Evolutionary conservation across 1,140 invertebrate genomes (phyloP), one percentile per base, ranked within the genome.

Genomic region (Hypothenemus hampei): DNA sequence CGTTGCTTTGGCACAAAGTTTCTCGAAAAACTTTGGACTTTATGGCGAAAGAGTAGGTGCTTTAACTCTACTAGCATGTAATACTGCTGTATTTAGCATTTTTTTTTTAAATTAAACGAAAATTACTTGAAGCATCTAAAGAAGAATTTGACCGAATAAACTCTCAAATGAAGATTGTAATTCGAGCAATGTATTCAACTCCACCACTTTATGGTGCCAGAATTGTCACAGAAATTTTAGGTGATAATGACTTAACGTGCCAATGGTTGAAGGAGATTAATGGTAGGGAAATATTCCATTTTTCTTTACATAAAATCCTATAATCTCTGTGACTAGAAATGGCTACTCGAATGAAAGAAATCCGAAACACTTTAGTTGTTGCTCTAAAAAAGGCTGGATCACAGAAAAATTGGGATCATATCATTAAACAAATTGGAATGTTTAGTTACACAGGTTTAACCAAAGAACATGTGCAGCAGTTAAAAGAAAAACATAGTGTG

Each of bases 391-490:
- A 88, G 55, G 83, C 89, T 65, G 96, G 96, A 95, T 99, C 70
- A 94, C 91, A 47, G 86, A 98, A 70, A 95, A 98, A 77, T 98
- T 99, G 72, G 97, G 97, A 71, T 23, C 97, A 99, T 73, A 97
- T 99, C 68, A 95, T 91, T 41, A 86, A 98, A 69, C 97, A 99
- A 77, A 99, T 98, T 72, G 97, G 97, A 70, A 99, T 99, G 97
- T 99, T 99, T 77, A 98, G 95, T 72, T 99, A 84, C 72, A 98
- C 96, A 35, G 60, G 57, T 3, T 19, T 62, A 23, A 59, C 11
- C 3, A n/a, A 16, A 24, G 41, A 49, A 18, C 69, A 94, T 88
- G 93, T 97, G 41, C 90, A 89, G 65, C 83, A 81, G 61, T 72
- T 99, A 20, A 95, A 82, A 0, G 96, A 95, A 66, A 85, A 99